Conservation (phyloP, 2,888 invertebrate genomes). For the Linyphia triangularis region DNA sequence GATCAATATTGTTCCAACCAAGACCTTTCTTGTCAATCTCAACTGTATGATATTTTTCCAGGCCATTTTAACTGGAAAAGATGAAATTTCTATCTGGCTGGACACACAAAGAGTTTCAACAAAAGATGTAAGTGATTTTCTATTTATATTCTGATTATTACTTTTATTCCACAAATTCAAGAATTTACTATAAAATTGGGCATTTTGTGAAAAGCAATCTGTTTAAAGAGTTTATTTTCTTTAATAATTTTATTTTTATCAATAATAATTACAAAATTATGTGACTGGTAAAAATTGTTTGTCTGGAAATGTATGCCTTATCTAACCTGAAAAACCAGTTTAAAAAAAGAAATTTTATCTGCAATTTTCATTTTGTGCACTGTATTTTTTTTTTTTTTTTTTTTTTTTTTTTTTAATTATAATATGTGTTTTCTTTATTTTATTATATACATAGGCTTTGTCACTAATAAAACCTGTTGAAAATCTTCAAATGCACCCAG, state of each 20-base stretch:
- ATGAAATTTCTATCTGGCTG: conserved; percentile 75
- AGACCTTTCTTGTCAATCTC: no score
- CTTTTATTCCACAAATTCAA: background rate
- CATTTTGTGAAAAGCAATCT: background rate
- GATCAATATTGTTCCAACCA: background rate
- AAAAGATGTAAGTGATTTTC: conserved; percentile 57
- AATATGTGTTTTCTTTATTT: no score
- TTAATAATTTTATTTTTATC: no score
- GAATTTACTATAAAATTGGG: background rate
- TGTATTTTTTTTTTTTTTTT: no score
- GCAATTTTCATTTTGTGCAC: no score
- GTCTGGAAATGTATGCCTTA: no score
- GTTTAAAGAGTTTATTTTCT: background rate
- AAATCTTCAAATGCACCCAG: conserved; percentile 85
- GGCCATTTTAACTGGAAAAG: conserved; percentile 78
- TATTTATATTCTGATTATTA: background rate
- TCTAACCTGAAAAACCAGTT: no score
- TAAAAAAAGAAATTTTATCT: no score
- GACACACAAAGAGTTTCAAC: conserved; percentile 71
- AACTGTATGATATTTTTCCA: conserved; percentile 7
- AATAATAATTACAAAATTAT: no score
- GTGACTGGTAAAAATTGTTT: no score
- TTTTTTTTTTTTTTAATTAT: no score
- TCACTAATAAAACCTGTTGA: conserved; percentile 82
- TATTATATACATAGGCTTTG: conserved; percentile 33